A percentile compares a stretch with the other conserved stretches of the same genome.
Conservation (phyloP, 2,797 vertebrate species). For the Babyrousa celebensis region DNA sequence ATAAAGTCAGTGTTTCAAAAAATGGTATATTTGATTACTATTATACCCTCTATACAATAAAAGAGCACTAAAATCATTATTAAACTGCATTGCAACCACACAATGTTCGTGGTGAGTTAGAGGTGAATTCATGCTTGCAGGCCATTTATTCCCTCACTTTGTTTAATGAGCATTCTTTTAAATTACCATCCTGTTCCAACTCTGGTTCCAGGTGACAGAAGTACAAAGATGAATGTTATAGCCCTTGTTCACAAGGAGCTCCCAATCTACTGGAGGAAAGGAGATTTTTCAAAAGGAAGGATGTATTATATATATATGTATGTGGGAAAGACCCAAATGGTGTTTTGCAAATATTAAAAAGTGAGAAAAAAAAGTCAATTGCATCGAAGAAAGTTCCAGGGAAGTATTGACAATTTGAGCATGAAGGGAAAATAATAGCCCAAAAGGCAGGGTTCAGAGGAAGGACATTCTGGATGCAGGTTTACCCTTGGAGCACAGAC, state of each 20-base stretch:
- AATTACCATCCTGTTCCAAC: background rate
- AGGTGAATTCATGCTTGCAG: background rate
- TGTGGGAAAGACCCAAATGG: background rate
- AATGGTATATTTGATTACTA: background rate
- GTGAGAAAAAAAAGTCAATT: background rate
- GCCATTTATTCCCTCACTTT: background rate
- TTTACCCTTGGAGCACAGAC: background rate
- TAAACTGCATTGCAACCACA: background rate
- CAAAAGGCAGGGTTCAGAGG: background rate
- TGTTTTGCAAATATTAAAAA: background rate
- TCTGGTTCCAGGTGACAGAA: background rate
- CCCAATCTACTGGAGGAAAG: background rate
- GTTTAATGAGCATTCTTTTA: slow-evolving; percentile 19
- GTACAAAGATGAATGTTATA: background rate
- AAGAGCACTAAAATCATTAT: background rate
- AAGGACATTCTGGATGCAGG: background rate
- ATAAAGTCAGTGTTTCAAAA: background rate
- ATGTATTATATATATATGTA: background rate
- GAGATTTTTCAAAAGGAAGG: background rate
- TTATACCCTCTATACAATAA: background rate
- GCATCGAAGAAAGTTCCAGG: background rate
- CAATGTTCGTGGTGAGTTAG: background rate
- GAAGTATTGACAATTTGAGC: background rate
- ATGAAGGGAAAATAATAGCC: background rate
- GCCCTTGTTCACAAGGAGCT: background rate